Evolutionary conservation across 2,888 invertebrate species (phyloP).

Genomic region (Teleiodes luculella): DNA sequence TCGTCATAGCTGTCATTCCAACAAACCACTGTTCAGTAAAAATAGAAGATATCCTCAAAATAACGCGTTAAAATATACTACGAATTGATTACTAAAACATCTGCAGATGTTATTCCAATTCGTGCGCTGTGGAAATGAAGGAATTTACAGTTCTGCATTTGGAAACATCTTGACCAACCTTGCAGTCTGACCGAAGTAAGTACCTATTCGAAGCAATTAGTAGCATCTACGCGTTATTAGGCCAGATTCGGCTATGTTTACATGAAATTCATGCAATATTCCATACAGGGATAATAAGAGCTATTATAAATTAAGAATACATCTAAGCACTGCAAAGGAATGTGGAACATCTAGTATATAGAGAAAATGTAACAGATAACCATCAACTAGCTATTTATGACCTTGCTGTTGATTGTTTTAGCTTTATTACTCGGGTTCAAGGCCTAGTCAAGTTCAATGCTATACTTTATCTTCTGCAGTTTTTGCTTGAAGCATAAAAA

Average conservation of each 20-base stretch:
- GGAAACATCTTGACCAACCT: constrained; percentile 76
- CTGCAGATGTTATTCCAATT: constrained; percentile 41
- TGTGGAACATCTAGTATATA: not conserved
- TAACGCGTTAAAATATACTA: constrained; percentile 4
- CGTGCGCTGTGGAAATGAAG: constrained; percentile 62
- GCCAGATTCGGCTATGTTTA: constrained; percentile 21
- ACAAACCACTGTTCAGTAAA: constrained; percentile 22
- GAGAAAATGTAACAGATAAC: not conserved
- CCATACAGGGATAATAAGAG: not conserved
- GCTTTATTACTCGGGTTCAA: constrained; percentile 30
- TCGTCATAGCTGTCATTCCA: constrained; percentile 74
- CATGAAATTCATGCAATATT: not conserved
- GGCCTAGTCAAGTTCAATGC: constrained; percentile 23
- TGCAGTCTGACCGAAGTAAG: constrained; percentile 41
- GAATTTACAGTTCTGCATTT: constrained; percentile 54
- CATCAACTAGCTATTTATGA: not conserved
- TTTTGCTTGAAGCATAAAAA: not conserved
- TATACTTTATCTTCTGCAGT: not conserved
- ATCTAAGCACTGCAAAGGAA: not conserved
- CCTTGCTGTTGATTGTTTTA: constrained; percentile 24
- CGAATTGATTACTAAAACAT: constrained; percentile 2
- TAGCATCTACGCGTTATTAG: constrained; percentile 32
- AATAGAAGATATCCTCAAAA: constrained; percentile 20
- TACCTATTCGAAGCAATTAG: constrained; percentile 49
- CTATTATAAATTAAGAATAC: too few species aligned